Percentiles rank a stretch among this genome's conserved stretches.
Evolutionary conservation across 2,888 invertebrate species (phyloP).

Genomic region (Quadroppia sp.): DNA sequence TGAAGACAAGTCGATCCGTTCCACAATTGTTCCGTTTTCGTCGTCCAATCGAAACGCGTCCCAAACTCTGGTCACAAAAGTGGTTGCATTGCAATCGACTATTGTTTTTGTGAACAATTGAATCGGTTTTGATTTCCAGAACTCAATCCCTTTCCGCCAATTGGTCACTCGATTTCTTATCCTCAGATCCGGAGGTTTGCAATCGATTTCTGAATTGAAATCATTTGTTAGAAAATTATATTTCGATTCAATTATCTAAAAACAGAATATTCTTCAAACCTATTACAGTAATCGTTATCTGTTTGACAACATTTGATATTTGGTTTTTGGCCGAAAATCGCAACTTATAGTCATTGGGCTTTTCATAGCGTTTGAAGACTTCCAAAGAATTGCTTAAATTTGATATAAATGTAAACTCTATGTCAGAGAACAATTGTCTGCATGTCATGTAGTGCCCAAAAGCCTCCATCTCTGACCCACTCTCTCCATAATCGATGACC

Average conservation of each 20-base stretch:
- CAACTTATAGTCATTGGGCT: slow-evolving; percentile 31
- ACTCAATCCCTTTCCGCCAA: slow-evolving; percentile 44
- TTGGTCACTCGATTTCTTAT: slow-evolving; percentile 46
- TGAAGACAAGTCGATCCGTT: slow-evolving; percentile 47
- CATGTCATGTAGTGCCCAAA: slow-evolving; percentile 27
- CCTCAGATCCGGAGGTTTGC: slow-evolving; percentile 46
- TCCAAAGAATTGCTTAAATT: slow-evolving; percentile 27
- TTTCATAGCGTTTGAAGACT: slow-evolving; percentile 20
- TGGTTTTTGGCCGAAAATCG: slow-evolving; percentile 23
- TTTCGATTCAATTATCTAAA: background rate
- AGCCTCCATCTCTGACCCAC: background rate
- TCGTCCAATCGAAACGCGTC: slow-evolving; percentile 46
- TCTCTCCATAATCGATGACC: slow-evolving; percentile 48
- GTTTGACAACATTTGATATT: slow-evolving; percentile 13
- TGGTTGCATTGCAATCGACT: slow-evolving; percentile 48
- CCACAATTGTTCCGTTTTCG: slow-evolving; percentile 44
- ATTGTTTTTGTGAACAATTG: slow-evolving; percentile 47
- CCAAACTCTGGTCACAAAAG: slow-evolving; percentile 47
- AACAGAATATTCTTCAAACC: background rate
- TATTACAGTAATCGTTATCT: slow-evolving; percentile 31
- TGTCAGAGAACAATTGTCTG: slow-evolving; percentile 17
- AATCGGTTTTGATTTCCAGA: slow-evolving; percentile 46
- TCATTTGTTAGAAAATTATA: background rate
- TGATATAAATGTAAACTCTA: background rate
- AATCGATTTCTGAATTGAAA: slow-evolving; percentile 43